Conservation (phyloP, 2,888 invertebrate species). For the Epicampocera succincta region DNA sequence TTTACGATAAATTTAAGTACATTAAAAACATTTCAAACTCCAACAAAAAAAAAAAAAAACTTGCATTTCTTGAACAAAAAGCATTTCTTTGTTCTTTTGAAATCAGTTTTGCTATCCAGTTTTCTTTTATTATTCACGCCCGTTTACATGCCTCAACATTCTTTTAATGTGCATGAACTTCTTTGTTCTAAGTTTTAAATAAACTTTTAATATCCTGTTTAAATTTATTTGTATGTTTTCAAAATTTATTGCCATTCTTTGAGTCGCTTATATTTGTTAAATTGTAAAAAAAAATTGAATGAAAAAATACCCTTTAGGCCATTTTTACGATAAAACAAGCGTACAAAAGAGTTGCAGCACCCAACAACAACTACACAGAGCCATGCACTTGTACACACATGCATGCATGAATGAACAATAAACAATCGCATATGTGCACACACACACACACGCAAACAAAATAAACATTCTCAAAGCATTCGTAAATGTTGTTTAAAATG, state of each 20-base stretch:
- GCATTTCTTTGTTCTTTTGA: background rate
- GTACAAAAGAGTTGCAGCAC: conserved; percentile 11
- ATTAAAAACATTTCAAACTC: too few species aligned
- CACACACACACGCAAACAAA: background rate
- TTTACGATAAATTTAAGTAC: too few species aligned
- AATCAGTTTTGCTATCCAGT: conserved; percentile 34
- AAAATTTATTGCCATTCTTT: conserved; percentile 58
- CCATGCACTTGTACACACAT: background rate
- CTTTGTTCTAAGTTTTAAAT: conserved; percentile 34
- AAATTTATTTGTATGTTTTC: conserved; percentile 50
- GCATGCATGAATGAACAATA: conserved; percentile 7
- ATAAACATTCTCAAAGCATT: conserved; percentile 13
- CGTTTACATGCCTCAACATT: background rate
- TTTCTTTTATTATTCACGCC: background rate
- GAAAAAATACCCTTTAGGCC: conserved; percentile 44
- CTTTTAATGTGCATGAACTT: conserved; percentile 1
- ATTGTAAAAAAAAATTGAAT: conserved; percentile 7
- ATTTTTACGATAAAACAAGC: conserved; percentile 10
- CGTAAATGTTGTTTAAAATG: conserved; percentile 46
- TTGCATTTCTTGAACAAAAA: too few species aligned
- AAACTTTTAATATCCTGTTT: conserved; percentile 54
- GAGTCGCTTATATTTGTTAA: conserved; percentile 30
- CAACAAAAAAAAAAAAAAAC: too few species aligned
- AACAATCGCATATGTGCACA: background rate
- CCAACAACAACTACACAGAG: too few species aligned